Base-by-base conservation (phyloP, 2,797 vertebrate genomes). In the Streptopelia turtur region DNA sequence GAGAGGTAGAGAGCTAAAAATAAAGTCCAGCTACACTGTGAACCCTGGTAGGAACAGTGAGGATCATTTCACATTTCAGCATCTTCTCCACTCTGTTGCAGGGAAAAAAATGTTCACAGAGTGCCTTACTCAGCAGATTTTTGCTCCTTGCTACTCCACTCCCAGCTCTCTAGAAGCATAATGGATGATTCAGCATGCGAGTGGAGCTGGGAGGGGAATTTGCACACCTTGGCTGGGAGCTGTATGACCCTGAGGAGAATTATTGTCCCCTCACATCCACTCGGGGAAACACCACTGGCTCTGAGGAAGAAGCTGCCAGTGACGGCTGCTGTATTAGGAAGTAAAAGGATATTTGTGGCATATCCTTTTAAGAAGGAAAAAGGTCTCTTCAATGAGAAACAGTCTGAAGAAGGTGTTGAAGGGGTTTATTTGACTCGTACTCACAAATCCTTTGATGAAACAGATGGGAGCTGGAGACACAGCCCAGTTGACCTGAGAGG, bases 1-100 rank as follows among this genome's bases (percentile, higher is more conserved):
- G 90, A 53, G 24, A 80, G 10, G 30, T 27, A 56, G 47, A 57
- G 20, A 57, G 30, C 63, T 96, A 95, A 96, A 96, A 90, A 92
- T 95, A 91, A 91, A 93, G 35, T 61, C 37, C 27, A 84, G 2
- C 35, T 37, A 37, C 35, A 31, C 37, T 64, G 25, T 87, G 64
- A 90, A 56, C 45, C 50, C 39, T 55, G 50, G 39, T 39, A 83
- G 41, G 52, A 81, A 20, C 12, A 6, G 13, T 2, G 2, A 77
- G 39, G 57, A 86, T 71, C 31, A 65, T 72, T 93, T 94, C 47
- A 53, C 47, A 68, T 83, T 90, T 90, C 74, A 89, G 16, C 13
- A 33, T 90, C 55, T 75, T 91, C 49, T 69, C 39, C 30, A 41
- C 24, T 76, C 81, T 18, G 16, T 52, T 89, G 9, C 53, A 77